Percentiles rank a stretch among this genome's conserved stretches.
These are phyloP conservation scores for Octonoba sinensis DNA, from an alignment of 2,888 invertebrate species.

Conservation along the genomic window DNA sequence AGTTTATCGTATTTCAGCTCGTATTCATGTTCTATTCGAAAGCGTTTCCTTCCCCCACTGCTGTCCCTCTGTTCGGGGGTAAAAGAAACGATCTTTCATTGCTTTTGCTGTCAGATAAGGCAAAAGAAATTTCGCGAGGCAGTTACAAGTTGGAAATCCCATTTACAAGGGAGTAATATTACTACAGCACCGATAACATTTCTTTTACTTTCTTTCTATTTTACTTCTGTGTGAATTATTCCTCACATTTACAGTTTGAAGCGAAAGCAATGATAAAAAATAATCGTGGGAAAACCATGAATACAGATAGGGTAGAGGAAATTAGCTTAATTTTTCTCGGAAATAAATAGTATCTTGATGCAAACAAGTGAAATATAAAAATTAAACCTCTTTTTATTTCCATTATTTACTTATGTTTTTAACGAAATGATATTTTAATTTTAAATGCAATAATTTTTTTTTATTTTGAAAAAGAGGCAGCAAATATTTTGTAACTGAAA, in stretches of 20 bases:
- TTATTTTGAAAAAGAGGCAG: too few species aligned
- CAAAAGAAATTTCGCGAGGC: constrained; percentile 20
- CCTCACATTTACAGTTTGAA: constrained; percentile 1
- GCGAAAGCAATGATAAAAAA: constrained; percentile 5
- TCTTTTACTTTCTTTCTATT: background rate
- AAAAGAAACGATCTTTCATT: too few species aligned
- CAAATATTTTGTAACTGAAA: too few species aligned
- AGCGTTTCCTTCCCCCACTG: too few species aligned
- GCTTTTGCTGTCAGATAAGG: background rate
- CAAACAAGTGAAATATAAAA: too few species aligned
- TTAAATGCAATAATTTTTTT: background rate
- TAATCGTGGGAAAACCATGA: constrained; percentile 27
- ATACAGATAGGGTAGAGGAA: too few species aligned
- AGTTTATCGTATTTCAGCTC: too few species aligned
- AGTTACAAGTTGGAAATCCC: constrained; percentile 17
- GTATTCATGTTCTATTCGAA: too few species aligned
- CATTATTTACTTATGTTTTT: constrained; percentile 1
- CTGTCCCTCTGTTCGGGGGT: too few species aligned
- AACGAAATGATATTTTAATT: background rate
- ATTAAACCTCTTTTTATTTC: background rate
- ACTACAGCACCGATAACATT: constrained; percentile 23
- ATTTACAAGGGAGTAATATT: constrained; percentile 35
- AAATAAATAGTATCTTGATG: too few species aligned
- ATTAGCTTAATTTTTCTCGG: too few species aligned
- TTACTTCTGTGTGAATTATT: background rate